Evolutionary conservation across 2,888 invertebrate genomes (phyloP).

Genomic region (Brenthis daphne): DNA sequence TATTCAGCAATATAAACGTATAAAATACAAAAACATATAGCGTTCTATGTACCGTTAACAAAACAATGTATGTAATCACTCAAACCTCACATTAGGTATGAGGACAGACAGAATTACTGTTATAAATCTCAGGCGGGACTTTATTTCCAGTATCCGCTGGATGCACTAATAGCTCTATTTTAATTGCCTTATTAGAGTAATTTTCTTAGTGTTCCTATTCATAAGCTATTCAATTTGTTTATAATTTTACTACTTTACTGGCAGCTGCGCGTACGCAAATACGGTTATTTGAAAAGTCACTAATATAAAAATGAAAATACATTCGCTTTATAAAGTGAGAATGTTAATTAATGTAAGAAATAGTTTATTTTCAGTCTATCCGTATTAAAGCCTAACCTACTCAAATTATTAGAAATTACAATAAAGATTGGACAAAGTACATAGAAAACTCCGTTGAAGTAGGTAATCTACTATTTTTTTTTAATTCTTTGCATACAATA

Average conservation of each 20-base stretch:
- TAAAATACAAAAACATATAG: not conserved
- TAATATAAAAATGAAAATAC: too few relatives aligned
- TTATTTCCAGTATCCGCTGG: conserved; percentile 55
- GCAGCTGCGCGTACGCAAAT: not conserved
- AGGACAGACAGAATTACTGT: conserved; percentile 44
- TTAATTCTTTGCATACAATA: too few relatives aligned
- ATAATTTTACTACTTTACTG: conserved; percentile 18
- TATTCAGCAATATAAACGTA: not conserved
- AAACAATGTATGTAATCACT: conserved; percentile 33
- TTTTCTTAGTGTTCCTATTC: conserved; percentile 48
- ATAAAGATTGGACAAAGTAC: too few relatives aligned
- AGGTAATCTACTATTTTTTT: too few relatives aligned
- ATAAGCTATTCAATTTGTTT: conserved; percentile 26
- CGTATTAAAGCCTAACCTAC: too few relatives aligned
- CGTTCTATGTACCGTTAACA: conserved; percentile 16
- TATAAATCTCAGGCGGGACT: conserved; percentile 49
- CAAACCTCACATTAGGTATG: conserved; percentile 32
- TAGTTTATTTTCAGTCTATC: too few relatives aligned
- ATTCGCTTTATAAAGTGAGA: too few relatives aligned
- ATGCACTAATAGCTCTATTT: conserved; percentile 50
- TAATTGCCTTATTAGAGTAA: conserved; percentile 59
- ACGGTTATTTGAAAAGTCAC: not conserved
- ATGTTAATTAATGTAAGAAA: too few relatives aligned
- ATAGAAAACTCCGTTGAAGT: too few relatives aligned
- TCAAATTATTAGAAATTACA: too few relatives aligned